A percentile compares a stretch with the other conserved stretches of the same genome.
phyloP scores from a whole-genome alignment of 2,888 invertebrate genomes.

The Agrilus mali region DNA sequence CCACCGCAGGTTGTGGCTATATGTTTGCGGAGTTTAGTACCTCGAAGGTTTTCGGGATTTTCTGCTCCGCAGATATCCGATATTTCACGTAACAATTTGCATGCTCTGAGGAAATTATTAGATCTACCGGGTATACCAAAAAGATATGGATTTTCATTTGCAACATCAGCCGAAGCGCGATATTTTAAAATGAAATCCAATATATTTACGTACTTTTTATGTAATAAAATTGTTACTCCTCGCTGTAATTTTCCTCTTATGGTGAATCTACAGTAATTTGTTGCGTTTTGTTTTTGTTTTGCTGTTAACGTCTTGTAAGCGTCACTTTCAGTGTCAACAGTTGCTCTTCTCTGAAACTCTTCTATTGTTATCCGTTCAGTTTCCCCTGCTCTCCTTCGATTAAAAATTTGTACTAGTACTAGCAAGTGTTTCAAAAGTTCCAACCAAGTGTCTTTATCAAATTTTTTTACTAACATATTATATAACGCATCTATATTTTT shows the following conservation, averaged over 20 bases:
- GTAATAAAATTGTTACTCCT: too few relatives aligned
- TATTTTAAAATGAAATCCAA: constrained; percentile 1
- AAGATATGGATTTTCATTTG: constrained; percentile 4
- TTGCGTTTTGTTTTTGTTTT: not conserved
- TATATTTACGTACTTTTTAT: not conserved
- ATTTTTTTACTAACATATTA: too few relatives aligned
- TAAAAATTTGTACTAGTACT: too few relatives aligned
- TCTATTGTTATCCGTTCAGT: too few relatives aligned
- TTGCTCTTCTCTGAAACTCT: not conserved
- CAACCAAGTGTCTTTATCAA: too few relatives aligned
- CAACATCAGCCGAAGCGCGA: constrained; percentile 1
- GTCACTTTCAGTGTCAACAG: too few relatives aligned
- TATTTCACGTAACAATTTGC: constrained; percentile 5
- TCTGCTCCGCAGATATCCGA: constrained; percentile 4
- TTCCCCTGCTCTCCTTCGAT: too few relatives aligned
- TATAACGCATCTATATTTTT: too few relatives aligned
- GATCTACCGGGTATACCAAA: constrained; percentile 5
- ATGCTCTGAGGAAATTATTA: constrained; percentile 3
- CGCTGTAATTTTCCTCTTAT: not conserved
- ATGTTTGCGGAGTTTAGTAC: constrained; percentile 5
- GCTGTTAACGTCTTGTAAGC: constrained; percentile 2
- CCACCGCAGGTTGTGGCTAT: constrained; percentile 2
- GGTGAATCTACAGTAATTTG: constrained; percentile 1
- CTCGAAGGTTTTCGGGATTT: not conserved
- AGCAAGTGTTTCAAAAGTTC: too few relatives aligned